Conservation (phyloP, 1,140 invertebrate species). For the Periplaneta americana region DNA sequence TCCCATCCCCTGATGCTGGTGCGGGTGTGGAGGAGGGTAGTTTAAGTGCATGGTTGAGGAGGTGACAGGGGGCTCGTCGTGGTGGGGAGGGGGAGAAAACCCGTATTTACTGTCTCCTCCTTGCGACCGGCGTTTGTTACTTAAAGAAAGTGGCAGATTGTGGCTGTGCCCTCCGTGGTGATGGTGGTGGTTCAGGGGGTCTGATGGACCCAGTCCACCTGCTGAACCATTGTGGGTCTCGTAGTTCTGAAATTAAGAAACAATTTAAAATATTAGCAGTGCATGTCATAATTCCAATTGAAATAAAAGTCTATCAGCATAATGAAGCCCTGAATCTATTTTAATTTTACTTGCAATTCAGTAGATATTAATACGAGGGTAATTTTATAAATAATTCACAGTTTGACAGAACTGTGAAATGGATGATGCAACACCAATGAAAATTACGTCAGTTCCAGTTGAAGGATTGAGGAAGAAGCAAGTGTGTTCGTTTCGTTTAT, state of each 20-base stretch:
- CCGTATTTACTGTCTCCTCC: conserved; percentile 56
- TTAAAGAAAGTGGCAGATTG: not conserved
- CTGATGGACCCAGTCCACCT: not conserved
- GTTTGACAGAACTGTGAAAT: no score
- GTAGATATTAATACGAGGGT: no score
- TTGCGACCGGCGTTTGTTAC: conserved; percentile 36
- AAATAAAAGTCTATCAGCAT: no score
- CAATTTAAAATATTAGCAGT: no score
- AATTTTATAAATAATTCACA: no score
- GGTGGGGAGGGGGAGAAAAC: conserved; percentile 41
- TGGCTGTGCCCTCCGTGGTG: conserved; percentile 1
- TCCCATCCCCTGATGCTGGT: conserved; percentile 28
- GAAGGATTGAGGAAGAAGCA: no score
- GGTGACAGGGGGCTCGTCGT: conserved; percentile 31
- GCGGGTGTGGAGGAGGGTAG: conserved; percentile 41
- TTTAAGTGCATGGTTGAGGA: conserved; percentile 30
- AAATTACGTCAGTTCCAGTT: no score
- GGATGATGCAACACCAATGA: no score
- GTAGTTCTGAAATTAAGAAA: conserved; percentile 8
- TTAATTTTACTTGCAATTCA: no score
- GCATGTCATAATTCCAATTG: no score
- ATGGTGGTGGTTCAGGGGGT: conserved; percentile 23
- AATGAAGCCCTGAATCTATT: no score
- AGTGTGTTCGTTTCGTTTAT: no score
- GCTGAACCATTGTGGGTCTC: conserved; percentile 5